These are phyloP conservation scores for Mesoclemmys tuberculata DNA, from an alignment of 2,113 vertebrate genomes.

Conservation along the genomic window DNA sequence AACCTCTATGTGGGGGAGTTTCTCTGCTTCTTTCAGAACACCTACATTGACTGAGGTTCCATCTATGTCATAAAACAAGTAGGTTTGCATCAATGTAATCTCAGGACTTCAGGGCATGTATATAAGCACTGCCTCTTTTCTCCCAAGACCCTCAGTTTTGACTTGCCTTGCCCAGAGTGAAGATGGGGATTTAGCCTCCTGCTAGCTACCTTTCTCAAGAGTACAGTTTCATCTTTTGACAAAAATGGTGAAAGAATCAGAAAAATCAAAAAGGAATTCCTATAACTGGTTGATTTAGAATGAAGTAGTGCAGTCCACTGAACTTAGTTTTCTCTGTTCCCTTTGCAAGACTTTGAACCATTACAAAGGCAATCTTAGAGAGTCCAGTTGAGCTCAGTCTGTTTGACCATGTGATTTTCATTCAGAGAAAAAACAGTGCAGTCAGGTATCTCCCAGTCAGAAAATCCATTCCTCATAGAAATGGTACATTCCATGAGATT, in stretches of 20 bases:
- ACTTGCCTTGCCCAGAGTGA: not conserved
- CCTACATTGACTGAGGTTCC: not conserved
- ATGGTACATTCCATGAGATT: not conserved
- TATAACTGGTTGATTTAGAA: not conserved
- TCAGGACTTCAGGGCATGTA: not conserved
- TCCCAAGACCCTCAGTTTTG: not conserved
- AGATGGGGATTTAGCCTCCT: not conserved
- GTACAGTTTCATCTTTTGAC: not conserved
- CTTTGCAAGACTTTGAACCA: not conserved
- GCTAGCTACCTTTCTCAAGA: not conserved
- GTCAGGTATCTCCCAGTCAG: not conserved
- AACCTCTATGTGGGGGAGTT: not conserved
- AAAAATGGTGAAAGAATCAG: not conserved
- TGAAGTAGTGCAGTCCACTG: not conserved
- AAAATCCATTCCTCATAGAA: accelerated
- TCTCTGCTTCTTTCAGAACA: accelerated
- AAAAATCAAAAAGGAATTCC: not conserved
- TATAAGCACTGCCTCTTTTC: not conserved
- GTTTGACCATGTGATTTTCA: not conserved
- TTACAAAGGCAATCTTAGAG: not conserved
- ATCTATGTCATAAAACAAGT: not conserved
- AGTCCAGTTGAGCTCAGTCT: not conserved
- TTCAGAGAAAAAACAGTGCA: not conserved
- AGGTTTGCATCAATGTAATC: not conserved
- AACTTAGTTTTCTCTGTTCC: not conserved